Evolutionary conservation across 1,140 invertebrate species (phyloP).

Genomic region (Luehdorfia chinensis): DNA sequence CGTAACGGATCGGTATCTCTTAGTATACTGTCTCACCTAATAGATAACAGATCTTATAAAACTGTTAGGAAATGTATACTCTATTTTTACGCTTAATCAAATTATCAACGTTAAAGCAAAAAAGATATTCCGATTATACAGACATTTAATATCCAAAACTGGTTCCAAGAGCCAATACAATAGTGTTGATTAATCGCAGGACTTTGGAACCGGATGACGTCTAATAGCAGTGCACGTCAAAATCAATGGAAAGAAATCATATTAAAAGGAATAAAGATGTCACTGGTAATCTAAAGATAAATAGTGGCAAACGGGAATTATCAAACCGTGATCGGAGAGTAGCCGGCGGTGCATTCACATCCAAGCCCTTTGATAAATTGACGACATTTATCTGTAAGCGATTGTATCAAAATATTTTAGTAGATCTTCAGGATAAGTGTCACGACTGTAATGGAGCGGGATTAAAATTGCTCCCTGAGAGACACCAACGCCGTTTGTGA

Average conservation of each 20-base stretch:
- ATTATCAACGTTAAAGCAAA: too few species aligned
- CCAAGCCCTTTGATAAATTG: constrained; percentile 56
- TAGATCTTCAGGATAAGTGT: constrained; percentile 58
- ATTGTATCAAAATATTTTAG: constrained; percentile 74
- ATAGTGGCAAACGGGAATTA: constrained; percentile 52
- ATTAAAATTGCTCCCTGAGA: constrained; percentile 35
- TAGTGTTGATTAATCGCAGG: constrained; percentile 35
- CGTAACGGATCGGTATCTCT: too few species aligned
- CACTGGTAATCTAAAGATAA: constrained; percentile 56
- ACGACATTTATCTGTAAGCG: constrained; percentile 59
- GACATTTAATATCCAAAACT: constrained; percentile 18
- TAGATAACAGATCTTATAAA: too few species aligned
- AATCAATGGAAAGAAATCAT: constrained; percentile 45
- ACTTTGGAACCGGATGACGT: constrained; percentile 38
- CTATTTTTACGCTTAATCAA: too few species aligned
- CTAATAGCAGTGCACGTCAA: constrained; percentile 34
- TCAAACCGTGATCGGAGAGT: constrained; percentile 38
- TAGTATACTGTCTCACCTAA: too few species aligned
- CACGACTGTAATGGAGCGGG: constrained; percentile 42
- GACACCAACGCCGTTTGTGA: constrained; percentile 23
- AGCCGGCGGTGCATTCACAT: constrained; percentile 40
- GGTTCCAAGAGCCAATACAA: constrained; percentile 5
- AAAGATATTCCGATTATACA: too few species aligned
- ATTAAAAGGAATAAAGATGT: constrained; percentile 47
- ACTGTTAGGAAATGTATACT: too few species aligned